A percentile compares a stretch with the other conserved stretches of the same genome.
phyloP scores from a whole-genome alignment of 2,797 vertebrate species.

The Crenuchus spilurus region DNA sequence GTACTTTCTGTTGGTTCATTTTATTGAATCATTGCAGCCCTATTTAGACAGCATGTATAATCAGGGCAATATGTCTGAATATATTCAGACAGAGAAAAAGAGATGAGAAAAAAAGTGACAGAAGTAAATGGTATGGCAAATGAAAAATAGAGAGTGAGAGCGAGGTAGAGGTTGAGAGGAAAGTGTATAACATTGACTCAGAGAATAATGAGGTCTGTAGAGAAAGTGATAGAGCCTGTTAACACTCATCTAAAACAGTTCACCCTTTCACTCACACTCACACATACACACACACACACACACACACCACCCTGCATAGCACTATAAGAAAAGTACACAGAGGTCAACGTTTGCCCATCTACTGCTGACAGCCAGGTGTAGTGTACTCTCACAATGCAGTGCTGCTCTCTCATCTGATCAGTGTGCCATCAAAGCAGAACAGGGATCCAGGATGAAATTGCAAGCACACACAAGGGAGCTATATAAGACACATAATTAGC shows the following conservation, averaged over 20 bases:
- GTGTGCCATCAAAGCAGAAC: background rate
- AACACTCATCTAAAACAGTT: background rate
- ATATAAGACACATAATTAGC: no score
- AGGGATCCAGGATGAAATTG: no score
- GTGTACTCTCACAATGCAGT: background rate
- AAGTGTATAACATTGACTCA: background rate
- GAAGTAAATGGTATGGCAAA: no score
- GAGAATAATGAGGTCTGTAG: background rate
- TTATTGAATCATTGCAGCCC: background rate
- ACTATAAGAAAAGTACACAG: background rate
- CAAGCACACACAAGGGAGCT: no score
- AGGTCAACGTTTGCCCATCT: background rate
- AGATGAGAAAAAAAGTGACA: background rate
- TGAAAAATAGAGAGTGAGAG: background rate
- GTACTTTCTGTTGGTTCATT: no score
- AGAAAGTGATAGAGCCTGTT: background rate
- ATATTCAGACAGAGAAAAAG: background rate
- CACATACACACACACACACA: background rate
- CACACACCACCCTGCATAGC: background rate
- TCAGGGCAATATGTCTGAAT: no score
- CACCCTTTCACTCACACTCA: background rate
- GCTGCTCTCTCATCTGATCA: background rate
- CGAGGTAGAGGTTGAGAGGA: background rate
- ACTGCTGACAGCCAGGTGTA: background rate
- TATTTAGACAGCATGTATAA: no score